phyloP scores from a whole-genome alignment of 1,140 invertebrate genomes.

The Drosophila ananassae region DNA sequence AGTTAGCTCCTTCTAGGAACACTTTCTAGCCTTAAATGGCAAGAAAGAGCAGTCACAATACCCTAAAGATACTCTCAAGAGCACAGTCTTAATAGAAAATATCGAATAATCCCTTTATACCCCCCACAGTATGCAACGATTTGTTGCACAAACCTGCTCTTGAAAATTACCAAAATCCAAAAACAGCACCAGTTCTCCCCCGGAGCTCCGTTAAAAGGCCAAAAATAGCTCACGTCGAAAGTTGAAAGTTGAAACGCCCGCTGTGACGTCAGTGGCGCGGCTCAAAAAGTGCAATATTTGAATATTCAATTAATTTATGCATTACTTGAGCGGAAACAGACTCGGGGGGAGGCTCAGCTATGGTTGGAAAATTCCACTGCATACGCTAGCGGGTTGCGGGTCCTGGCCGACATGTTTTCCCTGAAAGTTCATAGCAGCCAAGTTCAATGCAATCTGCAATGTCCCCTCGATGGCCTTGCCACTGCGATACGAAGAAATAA shows the following conservation, averaged over 20 bases:
- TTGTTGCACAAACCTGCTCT: no score
- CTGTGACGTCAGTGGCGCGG: constrained; percentile 56
- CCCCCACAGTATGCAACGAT: no score
- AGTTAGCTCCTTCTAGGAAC: no score
- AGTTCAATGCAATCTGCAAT: constrained; percentile 69
- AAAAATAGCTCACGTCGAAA: constrained; percentile 58
- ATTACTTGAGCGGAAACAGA: constrained; percentile 16
- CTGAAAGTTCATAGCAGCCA: constrained; percentile 10
- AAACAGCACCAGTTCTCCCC: constrained; percentile 3
- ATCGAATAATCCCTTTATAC: no score
- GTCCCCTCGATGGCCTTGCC: constrained; percentile 54
- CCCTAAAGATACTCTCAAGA: no score
- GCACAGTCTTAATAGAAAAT: no score
- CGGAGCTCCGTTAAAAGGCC: constrained; percentile 48
- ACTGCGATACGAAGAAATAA: constrained; percentile 13
- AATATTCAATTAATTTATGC: constrained; percentile 75
- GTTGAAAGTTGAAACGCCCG: constrained; percentile 66
- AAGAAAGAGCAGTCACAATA: no score
- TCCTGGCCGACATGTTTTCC: constrained; percentile 9
- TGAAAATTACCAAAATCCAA: not conserved
- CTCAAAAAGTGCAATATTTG: constrained; percentile 61
- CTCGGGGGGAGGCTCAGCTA: not conserved
- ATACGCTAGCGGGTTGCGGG: constrained; percentile 43
- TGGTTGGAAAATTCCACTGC: constrained; percentile 54
- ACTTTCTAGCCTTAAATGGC: no score